Evolutionary conservation across 2,113 vertebrate genomes (phyloP).

Genomic region (Oreochromis spilurus): DNA sequence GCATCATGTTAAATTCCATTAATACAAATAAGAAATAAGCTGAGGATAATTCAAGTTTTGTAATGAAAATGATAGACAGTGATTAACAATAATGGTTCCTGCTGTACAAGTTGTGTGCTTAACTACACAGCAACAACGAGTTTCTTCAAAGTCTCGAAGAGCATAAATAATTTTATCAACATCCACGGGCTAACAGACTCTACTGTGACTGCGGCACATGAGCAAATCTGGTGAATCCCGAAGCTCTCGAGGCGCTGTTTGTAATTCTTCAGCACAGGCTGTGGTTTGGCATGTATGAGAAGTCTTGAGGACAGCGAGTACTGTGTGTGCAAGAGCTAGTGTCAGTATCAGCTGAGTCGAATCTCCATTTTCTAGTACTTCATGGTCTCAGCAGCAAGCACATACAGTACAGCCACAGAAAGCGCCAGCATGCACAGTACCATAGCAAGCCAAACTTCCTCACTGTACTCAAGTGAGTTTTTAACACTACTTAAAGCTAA

Average conservation of each 20-base stretch:
- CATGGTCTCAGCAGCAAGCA: not conserved
- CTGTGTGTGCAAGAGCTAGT: not conserved
- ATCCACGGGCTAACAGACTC: not conserved
- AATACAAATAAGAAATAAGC: not conserved
- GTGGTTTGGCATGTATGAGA: not conserved
- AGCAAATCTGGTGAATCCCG: not conserved
- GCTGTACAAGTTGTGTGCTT: not conserved
- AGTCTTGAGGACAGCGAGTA: not conserved
- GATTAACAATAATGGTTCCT: not conserved
- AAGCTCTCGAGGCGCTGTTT: not conserved
- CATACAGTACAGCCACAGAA: not conserved
- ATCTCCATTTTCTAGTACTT: not conserved
- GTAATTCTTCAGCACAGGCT: not conserved
- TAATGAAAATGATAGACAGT: not conserved
- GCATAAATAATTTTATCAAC: not conserved
- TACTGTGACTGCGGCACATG: not conserved
- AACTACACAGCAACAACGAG: not conserved
- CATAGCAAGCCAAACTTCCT: not conserved
- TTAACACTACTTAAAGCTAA: not conserved
- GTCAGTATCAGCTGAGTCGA: not conserved
- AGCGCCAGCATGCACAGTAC: not conserved
- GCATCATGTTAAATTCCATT: not conserved
- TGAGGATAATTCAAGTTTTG: not conserved
- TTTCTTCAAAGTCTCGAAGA: not conserved
- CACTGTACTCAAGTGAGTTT: not conserved